Base-by-base conservation (phyloP, 1,140 invertebrate genomes). In the Drosophila takahashii region DNA sequence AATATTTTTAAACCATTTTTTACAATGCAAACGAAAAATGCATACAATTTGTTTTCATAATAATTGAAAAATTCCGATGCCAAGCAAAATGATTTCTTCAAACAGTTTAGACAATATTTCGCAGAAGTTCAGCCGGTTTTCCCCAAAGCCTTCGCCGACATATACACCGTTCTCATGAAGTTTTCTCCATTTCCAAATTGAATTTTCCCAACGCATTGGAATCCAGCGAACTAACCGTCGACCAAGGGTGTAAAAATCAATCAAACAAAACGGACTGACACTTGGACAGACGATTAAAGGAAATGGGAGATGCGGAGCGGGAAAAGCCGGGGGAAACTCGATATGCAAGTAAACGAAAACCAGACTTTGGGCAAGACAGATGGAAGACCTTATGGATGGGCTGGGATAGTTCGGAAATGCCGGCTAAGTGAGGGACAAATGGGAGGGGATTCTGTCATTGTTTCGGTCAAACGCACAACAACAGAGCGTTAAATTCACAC, bases 381-480 rank as follows among this genome's bases (percentile, higher is more conserved):
- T 62, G 64, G 59, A 66, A 45, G 64, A 50, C n/a, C 39, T 62
- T 59, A 39, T 37, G 53, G 26, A 22, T 7, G 15, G 34, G 22
- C 50, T 34, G 34, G 32, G 13, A 53, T 73, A 37, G 67, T 44
- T 44, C 9, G 41, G 1, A 44, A 16, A 41, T 41, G 39, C 26
- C 18, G 53, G 10, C 0, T 37, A 60, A 73, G 66, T 13, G 44
- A 6, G 44, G 44, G 11, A 27, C 34, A 77, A 54, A 69, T 47
- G 29, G 29, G 54, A 13, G 27, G 57, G 70, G 58, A 81, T 65
- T 72, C 72, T 61, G 59, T 77, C 78, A 81, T 81, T 81, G 78
- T 81, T 81, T 81, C 78, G 78, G 78, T 81, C 60, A 81, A 81
- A 61, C 65, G 78, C 78, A 81, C 78, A 81, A 72, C 78, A 81